Base-by-base conservation (phyloP, 2,888 invertebrate genomes). In the Hydroisotoma schaefferi region DNA sequence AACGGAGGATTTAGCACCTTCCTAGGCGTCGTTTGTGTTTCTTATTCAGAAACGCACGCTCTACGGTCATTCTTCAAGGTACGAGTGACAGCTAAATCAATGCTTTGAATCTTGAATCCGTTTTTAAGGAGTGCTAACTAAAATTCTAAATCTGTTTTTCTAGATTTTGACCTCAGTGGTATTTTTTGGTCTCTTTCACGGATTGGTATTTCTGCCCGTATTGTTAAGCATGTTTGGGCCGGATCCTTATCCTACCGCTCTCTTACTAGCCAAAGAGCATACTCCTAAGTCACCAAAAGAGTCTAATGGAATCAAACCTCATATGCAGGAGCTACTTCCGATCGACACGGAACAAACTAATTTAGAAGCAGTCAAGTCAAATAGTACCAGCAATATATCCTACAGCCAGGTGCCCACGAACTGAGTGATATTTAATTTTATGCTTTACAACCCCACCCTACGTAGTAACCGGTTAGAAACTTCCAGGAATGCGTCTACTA, bases 161-260 rank as follows among this genome's bases (percentile, higher is more conserved):
- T 79, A 85, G 81, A 88, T 90, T 75, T 90, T 89, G 75, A 78
- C 86, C 40, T 77, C 88, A 59, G 88, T 90, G 1, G 86, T 89
- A 57, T 44, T 85, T 28, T 87, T 88, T 76, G 90, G 90, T 37
- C 77, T 90, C 15, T 90, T 86, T 75, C 86, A 87, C 76, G 90
- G 90, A 15, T 78, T 88, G 28, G 76, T 87, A 29, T 82, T 88
- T 63, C 77, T 90, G 67, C 89, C 90, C 6, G 87, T 88, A 23
- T 78, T 88, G 52, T 78, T 90, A 47, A 88, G 88, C 70, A 78
- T 85, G 62, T 77, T 89, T 49, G 90, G 90, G 1, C 88, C 89
- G 5, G 76, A 76, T 67, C 81, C 83, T 2, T 82, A 80, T 69
- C 76, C 74, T 38, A 60, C 48, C 10, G 44, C 60, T 1, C 54